These are phyloP conservation scores for Apamea crenata DNA, from an alignment of 2,888 invertebrate species.

Conservation along the genomic window DNA sequence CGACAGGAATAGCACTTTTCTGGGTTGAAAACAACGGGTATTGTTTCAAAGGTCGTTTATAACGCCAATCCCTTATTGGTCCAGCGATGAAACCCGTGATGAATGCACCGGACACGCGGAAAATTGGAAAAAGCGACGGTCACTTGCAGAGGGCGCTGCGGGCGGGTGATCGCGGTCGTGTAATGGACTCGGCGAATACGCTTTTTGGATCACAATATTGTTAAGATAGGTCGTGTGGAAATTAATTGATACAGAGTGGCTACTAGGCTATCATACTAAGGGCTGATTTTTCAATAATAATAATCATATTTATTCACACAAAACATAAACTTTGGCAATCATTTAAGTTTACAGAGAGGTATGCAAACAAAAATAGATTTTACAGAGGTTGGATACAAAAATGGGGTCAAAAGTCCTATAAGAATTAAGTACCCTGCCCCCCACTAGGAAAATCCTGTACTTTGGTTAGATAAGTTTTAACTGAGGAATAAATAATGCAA, in stretches of 20 bases:
- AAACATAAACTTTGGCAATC: too few species aligned
- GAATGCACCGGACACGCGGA: slow-evolving; percentile 76
- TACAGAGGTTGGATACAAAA: too few species aligned
- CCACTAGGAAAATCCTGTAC: too few species aligned
- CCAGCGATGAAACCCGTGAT: slow-evolving; percentile 67
- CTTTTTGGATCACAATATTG: slow-evolving; percentile 42
- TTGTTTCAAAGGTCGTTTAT: slow-evolving; percentile 61
- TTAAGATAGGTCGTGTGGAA: slow-evolving; percentile 15
- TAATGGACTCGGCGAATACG: slow-evolving; percentile 47
- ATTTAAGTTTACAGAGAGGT: too few species aligned
- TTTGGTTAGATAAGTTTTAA: too few species aligned
- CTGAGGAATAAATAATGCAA: too few species aligned
- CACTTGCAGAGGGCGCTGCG: slow-evolving; percentile 65
- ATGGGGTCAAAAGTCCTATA: too few species aligned
- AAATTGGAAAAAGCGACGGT: slow-evolving; percentile 76
- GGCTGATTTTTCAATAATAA: too few species aligned
- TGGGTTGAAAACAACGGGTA: slow-evolving; percentile 39
- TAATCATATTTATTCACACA: too few species aligned
- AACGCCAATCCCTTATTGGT: slow-evolving; percentile 63
- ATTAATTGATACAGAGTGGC: background rate
- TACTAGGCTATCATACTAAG: background rate
- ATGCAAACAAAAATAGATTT: too few species aligned
- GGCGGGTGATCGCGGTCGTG: slow-evolving; percentile 5
- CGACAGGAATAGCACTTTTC: slow-evolving; percentile 22
- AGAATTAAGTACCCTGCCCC: too few species aligned